A percentile compares a stretch with the other conserved stretches of the same genome.
Evolutionary conservation across 2,113 vertebrate genomes (phyloP).

Genomic region (Mustelus asterias): DNA sequence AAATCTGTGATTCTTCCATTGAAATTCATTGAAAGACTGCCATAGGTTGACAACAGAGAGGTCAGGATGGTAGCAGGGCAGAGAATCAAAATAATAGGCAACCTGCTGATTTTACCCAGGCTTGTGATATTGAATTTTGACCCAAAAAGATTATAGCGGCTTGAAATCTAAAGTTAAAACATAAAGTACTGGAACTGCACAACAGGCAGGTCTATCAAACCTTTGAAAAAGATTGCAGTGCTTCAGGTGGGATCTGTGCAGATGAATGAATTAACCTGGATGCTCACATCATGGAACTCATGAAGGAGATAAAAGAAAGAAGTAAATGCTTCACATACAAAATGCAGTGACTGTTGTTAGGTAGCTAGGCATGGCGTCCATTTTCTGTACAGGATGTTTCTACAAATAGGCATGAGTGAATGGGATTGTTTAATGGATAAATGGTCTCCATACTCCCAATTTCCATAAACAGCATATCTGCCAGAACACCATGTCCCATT

Average conservation of each 20-base stretch:
- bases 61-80: too few species aligned
- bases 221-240: not conserved
- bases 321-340: not conserved
- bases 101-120: not conserved
- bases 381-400: not conserved
- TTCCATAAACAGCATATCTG: too few species aligned
- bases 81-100: too few species aligned
- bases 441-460: not conserved
- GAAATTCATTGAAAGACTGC: too few species aligned
- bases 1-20: too few species aligned
- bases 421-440: not conserved
- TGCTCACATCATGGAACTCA: not conserved
- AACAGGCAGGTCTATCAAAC: not conserved
- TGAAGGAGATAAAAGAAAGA: not conserved
- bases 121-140: not conserved
- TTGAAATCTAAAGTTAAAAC: conserved; percentile 3
- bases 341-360: not conserved
- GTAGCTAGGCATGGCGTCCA: not conserved
- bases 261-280: not conserved
- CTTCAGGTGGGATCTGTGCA: not conserved
- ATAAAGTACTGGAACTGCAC: not conserved
- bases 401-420: not conserved
- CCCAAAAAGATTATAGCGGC: not conserved
- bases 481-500: not conserved
- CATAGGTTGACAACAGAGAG: too few species aligned